Evolutionary conservation across 2,888 invertebrate genomes (phyloP).

Genomic region (Galeruca laticollis): DNA sequence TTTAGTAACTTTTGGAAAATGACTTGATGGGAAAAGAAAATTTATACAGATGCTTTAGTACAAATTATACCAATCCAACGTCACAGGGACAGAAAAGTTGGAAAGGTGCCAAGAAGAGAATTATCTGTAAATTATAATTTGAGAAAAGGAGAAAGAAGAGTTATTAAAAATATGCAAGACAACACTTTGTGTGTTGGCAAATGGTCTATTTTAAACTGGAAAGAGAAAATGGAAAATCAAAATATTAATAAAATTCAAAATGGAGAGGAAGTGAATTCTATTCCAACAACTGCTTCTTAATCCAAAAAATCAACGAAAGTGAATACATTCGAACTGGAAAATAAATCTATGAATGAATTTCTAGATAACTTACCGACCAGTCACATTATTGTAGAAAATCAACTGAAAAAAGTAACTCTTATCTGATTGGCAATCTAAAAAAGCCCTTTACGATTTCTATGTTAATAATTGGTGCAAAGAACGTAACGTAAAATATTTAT

Average conservation of each 20-base stretch:
- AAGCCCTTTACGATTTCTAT: no score
- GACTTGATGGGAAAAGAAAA: conserved; percentile 17
- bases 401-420: conserved; percentile 39
- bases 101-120: no score
- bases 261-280: conserved; percentile 10
- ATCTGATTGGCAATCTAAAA: conserved; percentile 36
- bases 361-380: conserved; percentile 1
- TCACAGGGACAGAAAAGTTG: conserved; percentile 16
- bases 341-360: conserved; percentile 1
- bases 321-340: conserved; percentile 16
- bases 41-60: no score
- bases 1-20: conserved; percentile 22
- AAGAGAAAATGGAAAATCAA: conserved; percentile 7
- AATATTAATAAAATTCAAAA: not conserved
- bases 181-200: conserved; percentile 20
- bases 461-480: no score
- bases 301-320: not conserved
- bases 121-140: conserved; percentile 13
- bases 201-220: conserved; percentile 11
- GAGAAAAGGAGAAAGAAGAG: not conserved
- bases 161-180: conserved; percentile 34
- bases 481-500: conserved; percentile 14
- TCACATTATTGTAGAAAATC: conserved; percentile 35
- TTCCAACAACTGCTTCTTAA: not conserved
- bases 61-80: no score